These are phyloP conservation scores for Drosophila nr. perissopoda DNA, from an alignment of 2,888 invertebrate genomes.

Conservation along the genomic window DNA sequence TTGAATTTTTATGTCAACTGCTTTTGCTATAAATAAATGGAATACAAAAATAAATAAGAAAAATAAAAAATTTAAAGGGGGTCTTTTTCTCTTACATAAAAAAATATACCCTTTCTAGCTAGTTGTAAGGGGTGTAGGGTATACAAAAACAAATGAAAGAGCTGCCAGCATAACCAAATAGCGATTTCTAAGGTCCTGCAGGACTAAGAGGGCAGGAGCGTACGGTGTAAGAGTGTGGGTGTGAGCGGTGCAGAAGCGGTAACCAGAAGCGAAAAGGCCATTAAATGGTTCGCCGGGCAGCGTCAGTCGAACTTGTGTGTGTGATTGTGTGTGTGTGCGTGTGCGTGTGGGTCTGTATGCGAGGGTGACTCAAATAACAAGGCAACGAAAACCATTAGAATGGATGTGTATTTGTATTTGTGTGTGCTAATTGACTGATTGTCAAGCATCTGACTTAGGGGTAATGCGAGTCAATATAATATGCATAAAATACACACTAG, in stretches of 20 bases:
- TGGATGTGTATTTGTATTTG: constrained; percentile 18
- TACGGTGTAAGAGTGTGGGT: neutral
- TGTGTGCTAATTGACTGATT: constrained; percentile 49
- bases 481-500: constrained; percentile 29
- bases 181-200: constrained; percentile 43
- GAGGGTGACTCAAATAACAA: constrained; percentile 57
- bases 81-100: neutral
- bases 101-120: neutral
- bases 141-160: constrained; percentile 63
- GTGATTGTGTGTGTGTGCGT: constrained; percentile 1
- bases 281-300: constrained; percentile 63
- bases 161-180: constrained; percentile 78
- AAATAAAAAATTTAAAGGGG: neutral
- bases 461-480: constrained; percentile 22
- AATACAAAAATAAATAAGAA: neutral
- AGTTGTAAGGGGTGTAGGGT: neutral
- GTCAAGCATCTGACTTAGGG: constrained; percentile 36
- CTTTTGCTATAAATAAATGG: neutral
- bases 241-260: constrained; percentile 24
- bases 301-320: constrained; percentile 33
- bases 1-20: neutral
- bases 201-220: neutral
- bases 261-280: constrained; percentile 58
- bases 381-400: constrained; percentile 43
- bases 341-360: constrained; percentile 21